A percentile compares a stretch with the other conserved stretches of the same genome.
phyloP scores from a whole-genome alignment of 2,888 invertebrate species.

The Dastarcus helophoroides region DNA sequence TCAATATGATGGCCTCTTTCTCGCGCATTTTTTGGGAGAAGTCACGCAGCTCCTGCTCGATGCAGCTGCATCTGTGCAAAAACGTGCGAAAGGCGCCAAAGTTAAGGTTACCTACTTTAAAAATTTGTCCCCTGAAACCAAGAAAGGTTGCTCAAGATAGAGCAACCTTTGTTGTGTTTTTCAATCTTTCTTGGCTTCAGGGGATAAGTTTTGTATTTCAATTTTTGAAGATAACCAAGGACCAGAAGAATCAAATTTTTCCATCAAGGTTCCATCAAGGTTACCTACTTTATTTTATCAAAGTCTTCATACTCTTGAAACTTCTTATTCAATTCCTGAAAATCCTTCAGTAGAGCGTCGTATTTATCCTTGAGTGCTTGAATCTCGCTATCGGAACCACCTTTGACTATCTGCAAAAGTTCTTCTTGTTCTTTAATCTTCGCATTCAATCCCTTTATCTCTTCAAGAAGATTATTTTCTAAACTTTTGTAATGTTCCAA shows the following conservation, averaged over 20 bases:
- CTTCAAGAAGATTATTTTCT: slow-evolving; percentile 4
- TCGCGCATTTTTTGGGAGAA: slow-evolving; percentile 9
- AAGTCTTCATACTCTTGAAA: slow-evolving; percentile 9
- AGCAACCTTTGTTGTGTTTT: too few relatives aligned
- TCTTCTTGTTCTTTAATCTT: slow-evolving; percentile 3
- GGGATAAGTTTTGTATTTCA: too few relatives aligned
- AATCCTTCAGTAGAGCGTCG: slow-evolving; percentile 6
- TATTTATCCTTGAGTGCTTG: slow-evolving; percentile 7
- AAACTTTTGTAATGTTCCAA: neutral
- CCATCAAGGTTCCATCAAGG: too few relatives aligned
- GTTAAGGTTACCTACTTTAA: too few relatives aligned
- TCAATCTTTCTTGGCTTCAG: too few relatives aligned
- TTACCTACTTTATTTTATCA: slow-evolving; percentile 9
- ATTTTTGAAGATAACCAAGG: too few relatives aligned
- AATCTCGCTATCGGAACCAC: slow-evolving; percentile 3
- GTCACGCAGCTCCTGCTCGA: slow-evolving; percentile 9
- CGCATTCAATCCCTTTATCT: slow-evolving; percentile 3
- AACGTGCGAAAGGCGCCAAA: too few relatives aligned
- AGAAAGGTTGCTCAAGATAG: too few relatives aligned
- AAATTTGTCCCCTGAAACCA: too few relatives aligned
- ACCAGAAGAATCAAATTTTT: neutral
- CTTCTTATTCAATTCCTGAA: slow-evolving; percentile 2
- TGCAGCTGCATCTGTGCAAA: slow-evolving; percentile 9
- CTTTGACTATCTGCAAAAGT: slow-evolving; percentile 3
- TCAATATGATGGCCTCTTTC: slow-evolving; percentile 8